Evolutionary conservation across 2,797 vertebrate species (phyloP).

Genomic region (Hapalemur alaotrensis): DNA sequence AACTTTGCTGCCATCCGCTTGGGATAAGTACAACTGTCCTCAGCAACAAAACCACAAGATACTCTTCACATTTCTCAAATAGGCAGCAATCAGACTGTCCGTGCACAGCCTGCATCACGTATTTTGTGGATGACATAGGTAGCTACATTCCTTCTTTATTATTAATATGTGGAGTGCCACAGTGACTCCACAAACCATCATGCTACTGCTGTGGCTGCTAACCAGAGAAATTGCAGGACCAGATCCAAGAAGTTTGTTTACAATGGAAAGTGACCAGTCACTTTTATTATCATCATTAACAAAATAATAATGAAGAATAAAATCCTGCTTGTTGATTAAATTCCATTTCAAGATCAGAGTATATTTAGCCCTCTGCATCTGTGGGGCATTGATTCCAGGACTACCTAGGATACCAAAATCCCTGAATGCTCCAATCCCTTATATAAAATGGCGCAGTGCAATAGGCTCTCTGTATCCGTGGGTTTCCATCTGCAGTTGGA

Average conservation of each 20-base stretch:
- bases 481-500: background rate
- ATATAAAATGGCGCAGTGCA: background rate
- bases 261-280: background rate
- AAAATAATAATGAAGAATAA: constrained; percentile 21
- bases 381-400: background rate
- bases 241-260: background rate
- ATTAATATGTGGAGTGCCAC: background rate
- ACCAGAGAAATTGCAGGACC: background rate
- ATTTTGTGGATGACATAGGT: constrained; percentile 38
- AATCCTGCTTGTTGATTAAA: background rate
- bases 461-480: background rate
- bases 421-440: background rate
- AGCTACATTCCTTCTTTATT: constrained; percentile 16
- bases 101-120: background rate
- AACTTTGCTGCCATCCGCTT: background rate
- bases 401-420: background rate
- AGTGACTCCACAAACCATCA: background rate
- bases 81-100: background rate
- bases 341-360: background rate
- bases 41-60: constrained; percentile 22
- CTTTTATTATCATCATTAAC: background rate
- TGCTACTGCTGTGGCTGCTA: background rate
- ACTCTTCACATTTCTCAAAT: constrained; percentile 33
- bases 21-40: background rate
- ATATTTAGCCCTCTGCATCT: background rate